A percentile compares a stretch with the other conserved stretches of the same genome.
phyloP scores from a whole-genome alignment of 2,888 invertebrate genomes.

The Lepidocyrtoides sp. region DNA sequence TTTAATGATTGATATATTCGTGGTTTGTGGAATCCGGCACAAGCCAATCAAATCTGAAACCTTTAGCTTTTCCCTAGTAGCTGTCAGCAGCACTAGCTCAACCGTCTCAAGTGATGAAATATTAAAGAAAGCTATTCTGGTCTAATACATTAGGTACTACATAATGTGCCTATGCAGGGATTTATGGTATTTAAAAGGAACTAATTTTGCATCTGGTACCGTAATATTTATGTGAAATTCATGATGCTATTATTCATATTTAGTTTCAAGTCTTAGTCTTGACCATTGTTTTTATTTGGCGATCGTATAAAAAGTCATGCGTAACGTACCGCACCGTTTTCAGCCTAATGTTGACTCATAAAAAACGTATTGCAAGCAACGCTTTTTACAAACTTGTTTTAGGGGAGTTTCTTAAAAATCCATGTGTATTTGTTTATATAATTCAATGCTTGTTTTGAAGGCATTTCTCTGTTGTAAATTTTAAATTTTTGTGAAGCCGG shows the following conservation, averaged over 20 bases:
- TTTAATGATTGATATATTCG: neutral
- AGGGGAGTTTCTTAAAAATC: too few species aligned
- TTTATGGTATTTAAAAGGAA: neutral
- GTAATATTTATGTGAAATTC: conserved; percentile 63
- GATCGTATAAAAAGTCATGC: conserved; percentile 54
- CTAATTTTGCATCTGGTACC: conserved; percentile 57
- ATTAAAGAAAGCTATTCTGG: neutral
- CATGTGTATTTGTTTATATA: too few species aligned
- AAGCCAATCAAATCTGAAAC: neutral
- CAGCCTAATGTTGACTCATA: conserved; percentile 37
- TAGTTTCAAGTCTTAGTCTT: neutral
- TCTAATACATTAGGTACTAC: neutral
- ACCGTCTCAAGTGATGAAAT: neutral
- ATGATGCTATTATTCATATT: conserved; percentile 28
- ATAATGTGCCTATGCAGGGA: neutral
- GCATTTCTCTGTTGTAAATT: too few species aligned
- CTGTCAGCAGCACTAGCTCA: conserved; percentile 1
- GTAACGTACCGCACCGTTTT: conserved; percentile 67
- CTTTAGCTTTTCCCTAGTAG: neutral
- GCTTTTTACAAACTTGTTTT: too few species aligned
- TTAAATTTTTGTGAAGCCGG: too few species aligned
- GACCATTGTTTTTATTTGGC: conserved; percentile 24
- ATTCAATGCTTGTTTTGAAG: too few species aligned
- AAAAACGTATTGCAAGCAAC: neutral
- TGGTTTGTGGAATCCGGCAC: conserved; percentile 9